Percentiles rank a stretch among this genome's conserved stretches.
These are phyloP conservation scores for Heliconius hermathena DNA, from an alignment of 1,140 invertebrate genomes.

Conservation along the genomic window DNA sequence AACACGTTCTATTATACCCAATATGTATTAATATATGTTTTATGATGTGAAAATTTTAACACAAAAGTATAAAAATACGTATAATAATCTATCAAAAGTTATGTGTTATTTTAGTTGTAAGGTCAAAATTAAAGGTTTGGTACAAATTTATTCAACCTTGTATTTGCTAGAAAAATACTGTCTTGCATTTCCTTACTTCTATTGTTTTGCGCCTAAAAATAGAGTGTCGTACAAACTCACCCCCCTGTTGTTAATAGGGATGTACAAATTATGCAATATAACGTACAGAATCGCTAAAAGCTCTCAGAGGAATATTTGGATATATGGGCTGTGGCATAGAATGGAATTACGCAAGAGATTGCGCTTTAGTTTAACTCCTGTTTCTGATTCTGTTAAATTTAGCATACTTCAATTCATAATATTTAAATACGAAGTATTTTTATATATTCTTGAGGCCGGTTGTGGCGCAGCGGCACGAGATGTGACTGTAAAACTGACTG, in stretches of 20 bases:
- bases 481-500: too few species aligned
- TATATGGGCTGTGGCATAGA: slow-evolving; percentile 43
- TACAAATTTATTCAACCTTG: not conserved
- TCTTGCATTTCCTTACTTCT: not conserved
- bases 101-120: not conserved
- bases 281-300: slow-evolving; percentile 19
- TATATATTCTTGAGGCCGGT: too few species aligned
- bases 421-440: not conserved
- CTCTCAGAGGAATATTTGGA: slow-evolving; percentile 52
- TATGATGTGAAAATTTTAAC: too few species aligned
- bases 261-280: slow-evolving; percentile 27
- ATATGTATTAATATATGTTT: too few species aligned
- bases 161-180: not conserved
- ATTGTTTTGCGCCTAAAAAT: not conserved
- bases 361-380: slow-evolving; percentile 24
- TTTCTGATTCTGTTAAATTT: not conserved
- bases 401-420: not conserved
- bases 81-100: too few species aligned
- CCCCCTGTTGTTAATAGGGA: not conserved
- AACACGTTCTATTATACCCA: too few species aligned
- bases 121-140: not conserved
- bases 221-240: slow-evolving; percentile 12
- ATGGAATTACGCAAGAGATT: slow-evolving; percentile 57
- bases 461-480: too few species aligned
- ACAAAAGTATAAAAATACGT: too few species aligned